These are phyloP conservation scores for Dasysyrphus albostriatus DNA, from an alignment of 2,888 invertebrate genomes.

Conservation along the genomic window DNA sequence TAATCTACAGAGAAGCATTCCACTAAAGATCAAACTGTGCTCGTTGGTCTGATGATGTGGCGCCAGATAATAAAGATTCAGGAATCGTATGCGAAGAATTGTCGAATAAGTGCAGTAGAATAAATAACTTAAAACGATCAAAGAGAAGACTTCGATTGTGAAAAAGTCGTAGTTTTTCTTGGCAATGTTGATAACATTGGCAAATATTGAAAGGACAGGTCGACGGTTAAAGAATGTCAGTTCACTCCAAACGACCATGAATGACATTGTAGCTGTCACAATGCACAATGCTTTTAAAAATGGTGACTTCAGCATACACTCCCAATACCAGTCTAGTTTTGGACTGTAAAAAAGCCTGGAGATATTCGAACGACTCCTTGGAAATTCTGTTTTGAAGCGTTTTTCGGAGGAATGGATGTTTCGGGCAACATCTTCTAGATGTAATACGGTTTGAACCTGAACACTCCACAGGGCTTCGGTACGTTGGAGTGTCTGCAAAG, in stretches of 20 bases:
- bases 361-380: constrained; percentile 86
- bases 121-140: constrained; percentile 95
- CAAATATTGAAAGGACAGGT: constrained; percentile 98
- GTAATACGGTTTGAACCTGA: constrained; percentile 91
- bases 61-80: constrained; percentile 98
- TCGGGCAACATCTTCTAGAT: constrained; percentile 94
- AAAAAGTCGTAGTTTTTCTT: constrained; percentile 94
- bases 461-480: constrained; percentile 97
- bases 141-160: constrained; percentile 97
- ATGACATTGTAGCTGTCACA: constrained; percentile 90
- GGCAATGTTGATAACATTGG: constrained; percentile 94
- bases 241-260: constrained; percentile 99
- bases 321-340: constrained; percentile 97
- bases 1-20: constrained; percentile 98
- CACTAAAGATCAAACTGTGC: constrained; percentile 98
- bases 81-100: constrained; percentile 96
- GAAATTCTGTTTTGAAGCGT: constrained; percentile 89
- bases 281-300: constrained; percentile 90
- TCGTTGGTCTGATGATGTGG: constrained; percentile 99
- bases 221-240: constrained; percentile 97
- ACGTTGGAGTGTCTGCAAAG: constrained; percentile 95
- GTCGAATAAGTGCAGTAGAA: constrained; percentile 99
- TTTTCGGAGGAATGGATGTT: constrained; percentile 87
- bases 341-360: constrained; percentile 88
- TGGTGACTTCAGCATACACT: constrained; percentile 92